Conservation (phyloP, 2,113 vertebrate genomes). For the Petromus typicus region DNA sequence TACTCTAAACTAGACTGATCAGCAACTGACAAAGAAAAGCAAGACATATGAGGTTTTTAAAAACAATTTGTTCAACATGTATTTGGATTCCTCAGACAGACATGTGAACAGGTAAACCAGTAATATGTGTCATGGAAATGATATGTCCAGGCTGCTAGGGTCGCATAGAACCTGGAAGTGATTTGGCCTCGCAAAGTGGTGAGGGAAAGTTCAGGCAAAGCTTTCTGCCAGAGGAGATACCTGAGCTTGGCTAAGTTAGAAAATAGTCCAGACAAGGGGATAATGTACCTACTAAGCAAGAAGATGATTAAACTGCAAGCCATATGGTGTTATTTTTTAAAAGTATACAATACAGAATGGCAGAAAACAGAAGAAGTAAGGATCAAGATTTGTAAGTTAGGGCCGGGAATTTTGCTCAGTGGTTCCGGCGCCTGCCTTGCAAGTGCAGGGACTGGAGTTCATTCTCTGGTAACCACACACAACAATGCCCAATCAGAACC, state of each 20-base stretch:
- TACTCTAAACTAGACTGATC: neutral
- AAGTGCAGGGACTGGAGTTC: no score
- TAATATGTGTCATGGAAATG: neutral
- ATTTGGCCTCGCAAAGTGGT: neutral
- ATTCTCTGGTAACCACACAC: no score
- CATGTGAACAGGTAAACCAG: neutral
- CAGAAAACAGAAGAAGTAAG: neutral
- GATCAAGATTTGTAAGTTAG: fast-evolving
- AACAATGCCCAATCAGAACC: no score
- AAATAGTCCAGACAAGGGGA: neutral
- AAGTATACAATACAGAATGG: neutral
- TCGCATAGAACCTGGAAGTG: neutral
- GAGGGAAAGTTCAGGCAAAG: neutral
- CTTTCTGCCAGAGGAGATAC: neutral
- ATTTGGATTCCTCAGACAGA: constrained; percentile 34
- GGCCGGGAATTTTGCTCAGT: no score
- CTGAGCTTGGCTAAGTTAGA: neutral
- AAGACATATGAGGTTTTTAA: neutral
- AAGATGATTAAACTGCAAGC: neutral
- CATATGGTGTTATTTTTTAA: neutral
- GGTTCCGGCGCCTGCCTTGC: no score
- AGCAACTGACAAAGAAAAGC: neutral
- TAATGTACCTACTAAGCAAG: neutral
- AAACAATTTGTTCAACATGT: neutral
- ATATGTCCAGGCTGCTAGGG: no score